Evolutionary conservation across 2,888 invertebrate species (phyloP).

Genomic region (Nipponacmea schrenckii): DNA sequence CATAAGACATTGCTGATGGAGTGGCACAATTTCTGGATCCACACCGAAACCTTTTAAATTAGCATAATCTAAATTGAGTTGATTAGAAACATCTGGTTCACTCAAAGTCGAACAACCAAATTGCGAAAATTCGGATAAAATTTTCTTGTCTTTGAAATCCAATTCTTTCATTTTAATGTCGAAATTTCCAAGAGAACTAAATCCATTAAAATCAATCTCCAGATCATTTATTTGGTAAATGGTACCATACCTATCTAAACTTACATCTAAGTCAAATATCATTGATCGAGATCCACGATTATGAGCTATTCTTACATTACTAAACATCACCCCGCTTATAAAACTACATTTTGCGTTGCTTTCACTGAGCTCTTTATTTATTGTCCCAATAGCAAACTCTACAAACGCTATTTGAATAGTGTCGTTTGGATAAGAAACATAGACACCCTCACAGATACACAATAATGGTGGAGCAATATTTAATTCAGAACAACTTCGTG

Average conservation of each 20-base stretch:
- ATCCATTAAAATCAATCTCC: not conserved
- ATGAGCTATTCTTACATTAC: conserved; percentile 14
- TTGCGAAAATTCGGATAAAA: not conserved
- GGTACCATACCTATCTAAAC: not conserved
- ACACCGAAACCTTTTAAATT: conserved; percentile 12
- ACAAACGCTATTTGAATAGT: conserved; percentile 18
- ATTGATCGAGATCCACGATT: not conserved
- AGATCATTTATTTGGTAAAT: not conserved
- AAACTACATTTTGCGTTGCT: not conserved
- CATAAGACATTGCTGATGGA: conserved; percentile 22
- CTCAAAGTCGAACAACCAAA: not conserved
- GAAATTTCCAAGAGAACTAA: not conserved
- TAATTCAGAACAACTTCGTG: conserved; percentile 7
- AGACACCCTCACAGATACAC: conserved; percentile 19
- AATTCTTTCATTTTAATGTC: not conserved
- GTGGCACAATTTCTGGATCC: not conserved
- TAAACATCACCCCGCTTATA: conserved; percentile 14
- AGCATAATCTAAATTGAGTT: not conserved
- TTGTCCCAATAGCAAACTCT: conserved; percentile 8
- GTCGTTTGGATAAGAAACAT: conserved; percentile 19
- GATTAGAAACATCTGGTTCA: not conserved
- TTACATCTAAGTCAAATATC: conserved; percentile 16
- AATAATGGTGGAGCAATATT: conserved; percentile 14
- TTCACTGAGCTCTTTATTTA: conserved; percentile 12
- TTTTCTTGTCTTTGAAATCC: not conserved